phyloP scores from a whole-genome alignment of 53 echinoderm and acorn worm species.

The Astropecten irregularis region DNA sequence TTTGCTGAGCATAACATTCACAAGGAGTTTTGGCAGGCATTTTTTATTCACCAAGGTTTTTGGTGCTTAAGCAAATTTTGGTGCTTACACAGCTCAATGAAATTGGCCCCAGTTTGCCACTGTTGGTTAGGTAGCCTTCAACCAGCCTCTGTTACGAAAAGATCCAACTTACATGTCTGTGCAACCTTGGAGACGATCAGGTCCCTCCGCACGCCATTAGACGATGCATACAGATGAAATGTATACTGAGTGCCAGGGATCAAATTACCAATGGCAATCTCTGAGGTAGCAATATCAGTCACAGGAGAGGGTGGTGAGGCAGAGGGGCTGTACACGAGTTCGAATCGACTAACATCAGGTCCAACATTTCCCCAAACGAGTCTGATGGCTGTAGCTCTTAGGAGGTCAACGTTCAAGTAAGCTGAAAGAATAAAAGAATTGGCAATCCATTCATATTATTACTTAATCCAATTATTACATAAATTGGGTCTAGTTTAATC shows the following conservation, averaged over 20 bases:
- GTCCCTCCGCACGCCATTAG: background rate
- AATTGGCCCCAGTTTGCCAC: too few species aligned
- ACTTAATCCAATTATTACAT: too few species aligned
- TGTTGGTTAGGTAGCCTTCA: too few species aligned
- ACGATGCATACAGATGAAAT: background rate
- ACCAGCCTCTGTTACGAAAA: too few species aligned
- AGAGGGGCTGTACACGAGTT: constrained; percentile 2
- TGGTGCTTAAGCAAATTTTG: too few species aligned
- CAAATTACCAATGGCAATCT: background rate
- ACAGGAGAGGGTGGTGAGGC: background rate
- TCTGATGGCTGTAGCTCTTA: background rate
- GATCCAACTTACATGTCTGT: constrained; percentile 42
- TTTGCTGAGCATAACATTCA: too few species aligned
- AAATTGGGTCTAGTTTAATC: too few species aligned
- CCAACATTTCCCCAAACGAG: background rate
- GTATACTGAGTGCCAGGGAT: constrained; percentile 16
- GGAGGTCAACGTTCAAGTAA: background rate
- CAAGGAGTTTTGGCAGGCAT: too few species aligned
- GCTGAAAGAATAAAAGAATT: background rate
- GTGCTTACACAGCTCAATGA: too few species aligned
- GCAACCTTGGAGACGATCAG: constrained; percentile 4
- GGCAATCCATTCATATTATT: too few species aligned
- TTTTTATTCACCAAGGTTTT: too few species aligned
- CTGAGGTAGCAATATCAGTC: background rate
- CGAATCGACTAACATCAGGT: background rate